Evolutionary conservation across 1,140 invertebrate species (phyloP), one percentile per base, ranked within the genome.

Genomic region (Apis dorsata): DNA sequence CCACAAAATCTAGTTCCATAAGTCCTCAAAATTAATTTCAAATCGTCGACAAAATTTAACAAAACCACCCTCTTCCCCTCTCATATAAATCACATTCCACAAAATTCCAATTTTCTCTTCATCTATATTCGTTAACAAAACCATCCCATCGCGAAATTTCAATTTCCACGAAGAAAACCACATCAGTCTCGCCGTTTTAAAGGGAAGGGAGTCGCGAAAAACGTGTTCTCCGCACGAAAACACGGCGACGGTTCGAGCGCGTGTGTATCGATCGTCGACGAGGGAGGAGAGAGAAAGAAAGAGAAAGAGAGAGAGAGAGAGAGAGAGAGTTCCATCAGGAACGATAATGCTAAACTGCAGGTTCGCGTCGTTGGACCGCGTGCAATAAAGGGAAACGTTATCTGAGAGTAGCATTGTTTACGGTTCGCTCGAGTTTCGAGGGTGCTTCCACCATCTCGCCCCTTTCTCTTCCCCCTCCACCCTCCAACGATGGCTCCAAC

Each of bases 361-460:
- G 68, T 84, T 76, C 81, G 65, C 85, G 72, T 83, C 79, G 74
- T 78, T 78, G 81, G 71, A 68, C 66, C 62, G 85, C 82, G 77
- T 82, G 83, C 76, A 88, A 90, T 90, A 90, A 89, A 86, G 84
- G 80, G 72, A 70, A 75, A 84, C 80, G 70, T 90, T 90, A 86
- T 85, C 84, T 68, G 75, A 68, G 59, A 44, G 57, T 68, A 44
- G 79, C 75, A 88, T 85, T 89, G 85, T 89, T 89, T 88, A 88
- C 85, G 78, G 70, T 57, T 19, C 72, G 80, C 70, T 79, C 85
- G 82, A 90, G 87, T 85, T 90, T 89, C 69, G 75, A 86, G 85
- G 62, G 85, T 74, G 72, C 79, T 90, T 83, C 34, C 44, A 8
- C 51, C 21, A 72, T 76, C 77, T 62, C 72, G 65, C 13, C 49